Base-by-base conservation (phyloP, 2,113 vertebrate genomes). In the Arizona elegans region DNA sequence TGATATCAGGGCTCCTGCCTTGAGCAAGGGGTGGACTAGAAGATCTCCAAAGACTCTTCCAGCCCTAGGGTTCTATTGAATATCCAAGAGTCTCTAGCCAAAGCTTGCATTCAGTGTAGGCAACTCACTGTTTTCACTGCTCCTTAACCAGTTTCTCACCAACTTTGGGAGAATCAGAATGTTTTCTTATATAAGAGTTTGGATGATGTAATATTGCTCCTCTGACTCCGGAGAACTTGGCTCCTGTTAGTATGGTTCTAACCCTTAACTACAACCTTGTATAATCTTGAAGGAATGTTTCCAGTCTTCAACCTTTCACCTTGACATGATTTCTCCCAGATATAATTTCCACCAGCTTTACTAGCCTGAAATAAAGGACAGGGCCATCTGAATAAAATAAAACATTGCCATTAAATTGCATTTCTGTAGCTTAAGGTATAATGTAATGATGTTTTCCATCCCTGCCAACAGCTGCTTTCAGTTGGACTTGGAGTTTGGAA, bases 381-480 rank as follows among this genome's bases (percentile, higher is more conserved):
- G 96, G 91, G 96, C 97, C 98, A 97, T 97, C 96, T 97, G 97
- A 98, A 97, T 96, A 97, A 98, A 98, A 98, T 98, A 98, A 98
- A 98, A 97, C 96, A 94, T 97, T 97, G 96, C 97, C 96, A 97
- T 98, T 98, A 97, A 97, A 97, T 95, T 97, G 96, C 88, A 95
- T 91, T 97, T 97, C 97, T 97, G 96, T 97, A 97, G 97, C 97
- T 97, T 97, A 97, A 97, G 96, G 97, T 97, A 97, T 92, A 97
- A 95, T 95, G 96, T 97, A 97, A 97, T 96, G 97, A 97, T 97
- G 96, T 97, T 97, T 97, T 97, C 17, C 75, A 81, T 97, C 96
- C 91, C 94, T 96, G 93, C 94, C 94, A 98, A 96, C 98, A 98
- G 97, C 97, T 98, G 97, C 97, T 97, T 98, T 97, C 96, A 96